phyloP scores from a whole-genome alignment of 1,140 invertebrate species.

The Idris sp. region DNA sequence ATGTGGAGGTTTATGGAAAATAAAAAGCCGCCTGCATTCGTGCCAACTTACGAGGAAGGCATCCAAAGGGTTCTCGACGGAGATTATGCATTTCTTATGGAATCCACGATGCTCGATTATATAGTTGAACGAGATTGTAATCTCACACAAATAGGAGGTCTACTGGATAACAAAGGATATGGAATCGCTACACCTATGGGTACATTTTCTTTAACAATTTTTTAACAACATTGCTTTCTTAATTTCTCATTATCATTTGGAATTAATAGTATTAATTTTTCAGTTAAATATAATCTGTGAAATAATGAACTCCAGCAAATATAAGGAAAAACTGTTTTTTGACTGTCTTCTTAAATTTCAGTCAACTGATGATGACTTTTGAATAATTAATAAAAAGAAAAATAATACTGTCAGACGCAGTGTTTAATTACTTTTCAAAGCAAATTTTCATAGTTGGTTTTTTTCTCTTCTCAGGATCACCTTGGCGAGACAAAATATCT shows the following conservation, averaged over 20 bases:
- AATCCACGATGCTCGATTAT: conserved; percentile 95
- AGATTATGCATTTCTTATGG: conserved; percentile 96
- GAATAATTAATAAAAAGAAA: no score
- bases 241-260: no score
- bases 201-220: conserved; percentile 58
- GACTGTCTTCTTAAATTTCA: no score
- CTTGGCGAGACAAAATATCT: conserved; percentile 87
- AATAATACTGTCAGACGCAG: no score
- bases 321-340: no score
- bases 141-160: conserved; percentile 94
- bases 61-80: conserved; percentile 85
- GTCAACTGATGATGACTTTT: no score
- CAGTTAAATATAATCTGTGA: no score
- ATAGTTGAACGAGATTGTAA: conserved; percentile 93
- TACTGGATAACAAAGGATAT: conserved; percentile 91
- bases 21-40: conserved; percentile 85
- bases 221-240: no score
- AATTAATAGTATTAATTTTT: no score
- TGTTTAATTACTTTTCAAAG: no score
- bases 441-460: no score
- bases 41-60: conserved; percentile 87
- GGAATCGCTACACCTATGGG: conserved; percentile 81
- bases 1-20: conserved; percentile 93
- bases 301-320: no score
- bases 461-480: conserved; percentile 80